Base-by-base conservation (phyloP, 2,888 invertebrate genomes). In the Chymomyza amoena region DNA sequence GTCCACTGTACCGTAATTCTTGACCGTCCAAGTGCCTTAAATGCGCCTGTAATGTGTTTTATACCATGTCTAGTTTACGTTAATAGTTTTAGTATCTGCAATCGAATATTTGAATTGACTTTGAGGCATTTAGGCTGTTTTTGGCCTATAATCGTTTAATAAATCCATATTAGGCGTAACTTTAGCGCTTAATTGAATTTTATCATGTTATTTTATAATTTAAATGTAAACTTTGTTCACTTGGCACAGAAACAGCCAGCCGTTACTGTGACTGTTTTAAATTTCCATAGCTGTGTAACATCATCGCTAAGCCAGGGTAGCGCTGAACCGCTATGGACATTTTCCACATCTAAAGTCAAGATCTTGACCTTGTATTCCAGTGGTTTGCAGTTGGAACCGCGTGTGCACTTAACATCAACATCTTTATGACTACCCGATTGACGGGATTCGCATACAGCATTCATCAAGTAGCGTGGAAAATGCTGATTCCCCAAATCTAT, bases 341-440 rank as follows among this genome's bases (percentile, higher is more conserved):
- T 70, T 3, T 83, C 71, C 0, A 77, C 66, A 1, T 84, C 87
- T 32, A 87, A 76, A 5, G 89, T 86, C 0, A 91, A 68, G 0
- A 91, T 91, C 68, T 90, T 90, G 0, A 91, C 89, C 75, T 90
- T 91, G 64, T 91, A 91, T 63, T 91, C 91, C 36, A 92, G 75
- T 1, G 91, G 91, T 60, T 89, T 88, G 66, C 91, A 91, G 28
- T 89, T 79, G 63, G 91, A 83, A 60, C 92, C 91, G 9, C 84
- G 87, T 72, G 85, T 87, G 72, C 91, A 92, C 65, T 89, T 90
- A n/a, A 83, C 57, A 70, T 87, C 79, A 51, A 68, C 59, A 28
- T 79, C 76, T 32, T 67, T 78, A 3, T 64, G 66, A 7, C 68
- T 63, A n/a, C 60, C 61, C 6, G 78, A 77, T 39, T 84, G 77